Percentiles rank a stretch among this genome's conserved stretches.
These are phyloP conservation scores for Diachasmimorpha longicaudata DNA, from an alignment of 1,140 invertebrate species.

Conservation along the genomic window DNA sequence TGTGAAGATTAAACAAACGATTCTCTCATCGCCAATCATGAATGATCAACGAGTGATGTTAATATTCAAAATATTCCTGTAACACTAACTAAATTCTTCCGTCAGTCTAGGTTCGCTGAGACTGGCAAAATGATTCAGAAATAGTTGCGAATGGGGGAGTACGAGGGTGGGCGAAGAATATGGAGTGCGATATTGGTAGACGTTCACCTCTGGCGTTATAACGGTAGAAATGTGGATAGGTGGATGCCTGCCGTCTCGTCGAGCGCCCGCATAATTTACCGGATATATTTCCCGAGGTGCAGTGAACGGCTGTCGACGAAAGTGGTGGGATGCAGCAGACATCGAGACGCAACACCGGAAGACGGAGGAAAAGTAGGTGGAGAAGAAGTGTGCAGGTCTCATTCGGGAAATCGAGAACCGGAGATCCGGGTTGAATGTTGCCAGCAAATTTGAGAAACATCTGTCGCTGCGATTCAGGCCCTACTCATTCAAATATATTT, in stretches of 20 bases:
- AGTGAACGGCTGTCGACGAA: constrained; percentile 18
- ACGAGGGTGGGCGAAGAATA: background rate
- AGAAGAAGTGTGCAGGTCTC: background rate
- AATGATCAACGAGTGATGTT: no score
- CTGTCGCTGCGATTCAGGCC: constrained; percentile 9
- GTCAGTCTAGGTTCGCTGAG: background rate
- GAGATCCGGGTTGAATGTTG: background rate
- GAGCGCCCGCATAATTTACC: constrained; percentile 26
- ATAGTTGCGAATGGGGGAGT: background rate
- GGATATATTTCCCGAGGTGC: constrained; percentile 24
- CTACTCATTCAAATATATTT: background rate
- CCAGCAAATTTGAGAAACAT: constrained; percentile 9
- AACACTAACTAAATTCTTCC: no score
- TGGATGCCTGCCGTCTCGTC: constrained; percentile 12
- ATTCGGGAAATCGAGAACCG: constrained; percentile 5
- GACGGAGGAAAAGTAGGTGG: background rate
- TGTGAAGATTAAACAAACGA: background rate
- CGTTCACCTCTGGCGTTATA: constrained; percentile 10
- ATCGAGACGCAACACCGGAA: constrained; percentile 1
- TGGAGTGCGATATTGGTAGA: constrained; percentile 14
- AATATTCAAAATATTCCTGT: no score
- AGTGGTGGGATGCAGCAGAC: background rate
- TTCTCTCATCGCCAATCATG: background rate
- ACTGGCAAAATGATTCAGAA: background rate
- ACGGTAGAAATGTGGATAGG: constrained; percentile 5